Evolutionary conservation across 1,140 invertebrate species (phyloP), one percentile per base, ranked within the genome.

Genomic region (Limonius californicus): DNA sequence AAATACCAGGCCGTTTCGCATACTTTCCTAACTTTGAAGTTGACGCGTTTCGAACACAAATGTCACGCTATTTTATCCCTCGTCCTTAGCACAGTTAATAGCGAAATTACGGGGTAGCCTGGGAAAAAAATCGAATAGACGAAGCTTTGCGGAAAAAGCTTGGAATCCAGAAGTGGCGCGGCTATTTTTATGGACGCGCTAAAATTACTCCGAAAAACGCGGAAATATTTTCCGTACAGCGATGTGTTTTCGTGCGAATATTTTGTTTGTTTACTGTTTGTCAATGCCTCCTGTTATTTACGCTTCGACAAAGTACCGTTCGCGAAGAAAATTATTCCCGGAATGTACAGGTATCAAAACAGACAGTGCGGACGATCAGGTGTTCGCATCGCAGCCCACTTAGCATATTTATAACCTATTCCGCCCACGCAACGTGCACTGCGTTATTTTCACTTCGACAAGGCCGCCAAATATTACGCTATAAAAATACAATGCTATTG

Each of bases 401-500:
- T 18, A 11, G 45, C 7, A 8, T 50, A 50, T 50, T 50, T 50
- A 50, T 50, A 50, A 19, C 45, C 45, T 1, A 50, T 18, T 18
- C 20, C 45, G 20, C 45, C 45, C 45, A 50, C 45, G 45, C 45
- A 50, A 50, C 45, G 16, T 50, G 45, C 45, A 50, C 45, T 50
- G 20, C 45, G 45, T 50, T 50, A 50, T 50, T 50, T 50, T 50
- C 45, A 50, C 45, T 19, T 50, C 45, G 45, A 50, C 45, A 50
- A 50, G 45, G 45, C 45, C 45, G 45, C 45, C 20, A 50, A 50
- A 50, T 50, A 50, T 50, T 45, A 50, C 14, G 45, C 45, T 50
- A 50, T 50, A 50, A 50, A 50, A 50, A 50, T 50, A 50, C 45
- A 50, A 50, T 50, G 16, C 45, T 50, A 19, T 50, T 50, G 35